These are phyloP conservation scores for Bombyx huttoni DNA, from an alignment of 2,888 invertebrate genomes.

Conservation along the genomic window DNA sequence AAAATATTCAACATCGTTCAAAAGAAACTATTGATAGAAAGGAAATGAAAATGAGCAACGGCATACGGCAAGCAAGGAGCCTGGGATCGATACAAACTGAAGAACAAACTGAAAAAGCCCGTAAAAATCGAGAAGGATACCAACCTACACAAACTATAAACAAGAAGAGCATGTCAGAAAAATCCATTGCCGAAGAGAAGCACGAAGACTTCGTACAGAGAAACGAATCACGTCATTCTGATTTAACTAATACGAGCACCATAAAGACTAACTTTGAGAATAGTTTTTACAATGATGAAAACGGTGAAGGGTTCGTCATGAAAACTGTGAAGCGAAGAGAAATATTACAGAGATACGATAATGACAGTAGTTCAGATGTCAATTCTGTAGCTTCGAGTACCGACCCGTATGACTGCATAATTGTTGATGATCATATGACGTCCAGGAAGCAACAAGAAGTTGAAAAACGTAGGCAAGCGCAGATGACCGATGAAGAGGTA, in stretches of 20 bases:
- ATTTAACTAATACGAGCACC: slow-evolving; percentile 62
- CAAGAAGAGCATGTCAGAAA: slow-evolving; percentile 59
- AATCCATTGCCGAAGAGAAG: slow-evolving; percentile 56
- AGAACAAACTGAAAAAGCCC: slow-evolving; percentile 40
- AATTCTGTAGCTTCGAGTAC: slow-evolving; percentile 78
- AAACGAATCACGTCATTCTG: slow-evolving; percentile 61
- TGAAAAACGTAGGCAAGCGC: slow-evolving; percentile 56
- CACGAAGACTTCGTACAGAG: slow-evolving; percentile 49
- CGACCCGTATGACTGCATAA: slow-evolving; percentile 85
- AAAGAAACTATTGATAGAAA: slow-evolving; percentile 64
- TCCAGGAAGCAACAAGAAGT: slow-evolving; percentile 66
- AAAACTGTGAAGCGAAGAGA: slow-evolving; percentile 82
- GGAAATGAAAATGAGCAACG: slow-evolving; percentile 49
- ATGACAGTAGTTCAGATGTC: slow-evolving; percentile 76
- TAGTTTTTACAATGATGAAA: slow-evolving; percentile 76
- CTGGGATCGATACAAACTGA: slow-evolving; percentile 60
- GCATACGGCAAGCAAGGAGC: slow-evolving; percentile 62
- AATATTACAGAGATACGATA: slow-evolving; percentile 80
- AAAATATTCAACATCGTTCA: slow-evolving; percentile 33
- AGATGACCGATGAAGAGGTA: slow-evolving; percentile 44
- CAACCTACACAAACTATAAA: slow-evolving; percentile 42
- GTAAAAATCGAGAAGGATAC: slow-evolving; percentile 33
- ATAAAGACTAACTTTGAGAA: slow-evolving; percentile 74
- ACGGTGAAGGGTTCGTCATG: slow-evolving; percentile 77
- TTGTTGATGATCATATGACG: slow-evolving; percentile 83